A percentile compares a stretch with the other conserved stretches of the same genome.
These are phyloP conservation scores for Caenorhabditis imperialis DNA, from an alignment of 2,888 invertebrate genomes.

Conservation along the genomic window DNA sequence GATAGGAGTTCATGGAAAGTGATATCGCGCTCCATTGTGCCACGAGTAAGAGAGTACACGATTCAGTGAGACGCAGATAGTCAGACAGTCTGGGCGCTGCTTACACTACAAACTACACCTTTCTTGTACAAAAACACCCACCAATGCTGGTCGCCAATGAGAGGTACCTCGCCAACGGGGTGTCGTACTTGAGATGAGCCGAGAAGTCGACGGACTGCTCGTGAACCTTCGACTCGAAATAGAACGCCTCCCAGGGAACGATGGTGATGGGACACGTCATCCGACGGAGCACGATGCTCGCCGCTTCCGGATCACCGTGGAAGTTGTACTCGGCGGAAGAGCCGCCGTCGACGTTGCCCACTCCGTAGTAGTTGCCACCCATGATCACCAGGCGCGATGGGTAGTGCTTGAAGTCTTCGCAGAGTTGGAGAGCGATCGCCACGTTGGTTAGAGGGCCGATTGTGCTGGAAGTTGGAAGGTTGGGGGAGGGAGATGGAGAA, in stretches of 20 bases:
- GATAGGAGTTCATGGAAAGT: no score
- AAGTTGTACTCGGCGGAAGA: slow-evolving; percentile 86
- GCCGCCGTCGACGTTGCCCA: slow-evolving; percentile 78
- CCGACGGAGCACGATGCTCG: slow-evolving; percentile 83
- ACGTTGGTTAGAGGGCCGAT: slow-evolving; percentile 80
- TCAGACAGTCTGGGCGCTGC: background rate
- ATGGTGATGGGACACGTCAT: slow-evolving; percentile 82
- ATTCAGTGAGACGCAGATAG: background rate
- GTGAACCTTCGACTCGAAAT: slow-evolving; percentile 47
- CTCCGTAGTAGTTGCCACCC: slow-evolving; percentile 72
- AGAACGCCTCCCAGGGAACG: slow-evolving; percentile 83
- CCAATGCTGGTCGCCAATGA: slow-evolving; percentile 56
- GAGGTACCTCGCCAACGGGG: slow-evolving; percentile 56
- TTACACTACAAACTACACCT: no score
- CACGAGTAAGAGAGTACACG: no score
- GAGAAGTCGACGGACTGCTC: slow-evolving; percentile 64
- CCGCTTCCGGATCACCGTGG: slow-evolving; percentile 86
- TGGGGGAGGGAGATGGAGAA: background rate
- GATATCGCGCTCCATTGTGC: no score
- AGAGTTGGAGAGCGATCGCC: slow-evolving; percentile 79
- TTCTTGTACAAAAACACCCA: slow-evolving; percentile 8
- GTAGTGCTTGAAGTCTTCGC: slow-evolving; percentile 77
- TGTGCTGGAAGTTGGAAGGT: slow-evolving; percentile 19
- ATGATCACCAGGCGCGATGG: slow-evolving; percentile 69
- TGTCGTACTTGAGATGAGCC: slow-evolving; percentile 63